Base-by-base conservation (phyloP, 2,113 vertebrate genomes). In the Colistium nudipinnis region DNA sequence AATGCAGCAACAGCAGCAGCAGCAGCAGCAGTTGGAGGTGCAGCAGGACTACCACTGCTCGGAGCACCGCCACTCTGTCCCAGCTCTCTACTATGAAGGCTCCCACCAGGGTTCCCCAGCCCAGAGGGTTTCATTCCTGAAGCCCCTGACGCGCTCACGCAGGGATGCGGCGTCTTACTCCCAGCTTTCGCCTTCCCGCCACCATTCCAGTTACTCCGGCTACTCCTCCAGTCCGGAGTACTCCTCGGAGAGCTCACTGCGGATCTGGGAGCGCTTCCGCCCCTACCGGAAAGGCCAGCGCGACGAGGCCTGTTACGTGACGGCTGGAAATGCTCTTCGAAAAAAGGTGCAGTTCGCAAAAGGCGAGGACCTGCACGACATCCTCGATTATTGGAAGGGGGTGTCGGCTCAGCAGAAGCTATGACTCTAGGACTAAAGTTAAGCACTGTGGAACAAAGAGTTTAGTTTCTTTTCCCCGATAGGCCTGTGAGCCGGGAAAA, bases 261-360 rank as follows among this genome's bases (percentile, higher is more conserved):
- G 96, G 88, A 98, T 99, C 90, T 99, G 98, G 98, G 98, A 99
- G 94, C 94, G 98, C 61, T 99, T 99, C 91, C 96, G 98, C 76
- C 98, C 98, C 76, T 98, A 99, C 89, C 95, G 95, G 89, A 99
- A 99, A 90, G 95, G 96, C 87, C 97, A 94, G 65, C 88, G 92
- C 0, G 96, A 97, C 12, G 97, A 99, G 90, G 95, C 98, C 66
- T 96, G 95, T 92, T 99, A 98, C 80, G 92, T 99, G 91, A 97
- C 97, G 1, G 98, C 98, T 0, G 98, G 98, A 75, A 98, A 99
- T 31, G 98, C 98, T 67, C 95, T 99, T 82, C 89, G 97, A 76
- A 99, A 99, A 94, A 99, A 99, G 90, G 98, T 99, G 90, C 98
- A 99, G 85, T 99, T 99, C 75, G 98, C 97, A 76, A 99, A 99